A percentile compares a stretch with the other conserved stretches of the same genome.
Conservation (phyloP, 1,140 invertebrate genomes). For the Colletes latitarsis region DNA sequence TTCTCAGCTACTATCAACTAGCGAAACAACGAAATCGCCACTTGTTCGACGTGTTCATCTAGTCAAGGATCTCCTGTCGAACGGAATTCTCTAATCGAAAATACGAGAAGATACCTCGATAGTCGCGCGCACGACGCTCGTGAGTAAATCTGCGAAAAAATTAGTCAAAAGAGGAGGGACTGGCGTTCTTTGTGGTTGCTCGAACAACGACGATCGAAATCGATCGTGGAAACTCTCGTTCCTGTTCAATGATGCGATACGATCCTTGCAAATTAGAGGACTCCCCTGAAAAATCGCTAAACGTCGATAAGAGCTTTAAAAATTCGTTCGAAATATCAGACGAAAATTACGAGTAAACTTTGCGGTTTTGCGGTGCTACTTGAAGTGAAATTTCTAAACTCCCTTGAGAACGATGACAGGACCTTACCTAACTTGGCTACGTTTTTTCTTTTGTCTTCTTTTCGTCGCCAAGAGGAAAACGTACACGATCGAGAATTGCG, state of each 20-base stretch:
- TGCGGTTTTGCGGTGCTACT: not conserved
- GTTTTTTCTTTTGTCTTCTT: not conserved
- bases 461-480: conserved; percentile 34
- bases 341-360: not conserved
- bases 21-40: conserved; percentile 57
- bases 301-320: conserved; percentile 29
- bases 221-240: not conserved
- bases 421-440: conserved; percentile 11
- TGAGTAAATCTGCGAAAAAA: conserved; percentile 44
- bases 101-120: conserved; percentile 48
- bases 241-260: not conserved
- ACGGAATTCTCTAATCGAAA: conserved; percentile 46
- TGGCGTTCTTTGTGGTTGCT: conserved; percentile 39
- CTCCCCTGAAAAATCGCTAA: conserved; percentile 12
- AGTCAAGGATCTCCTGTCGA: conserved; percentile 53
- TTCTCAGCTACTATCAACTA: conserved; percentile 52
- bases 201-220: not conserved
- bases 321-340: conserved; percentile 24
- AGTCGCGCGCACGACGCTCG: conserved; percentile 56
- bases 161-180: conserved; percentile 46
- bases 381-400: not conserved
- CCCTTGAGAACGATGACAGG: not conserved
- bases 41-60: conserved; percentile 26
- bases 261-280: conserved; percentile 28
- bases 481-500: not conserved